A percentile compares a stretch with the other conserved stretches of the same genome.
These are phyloP conservation scores for Eciton burchellii DNA, from an alignment of 1,140 invertebrate genomes.

Conservation along the genomic window DNA sequence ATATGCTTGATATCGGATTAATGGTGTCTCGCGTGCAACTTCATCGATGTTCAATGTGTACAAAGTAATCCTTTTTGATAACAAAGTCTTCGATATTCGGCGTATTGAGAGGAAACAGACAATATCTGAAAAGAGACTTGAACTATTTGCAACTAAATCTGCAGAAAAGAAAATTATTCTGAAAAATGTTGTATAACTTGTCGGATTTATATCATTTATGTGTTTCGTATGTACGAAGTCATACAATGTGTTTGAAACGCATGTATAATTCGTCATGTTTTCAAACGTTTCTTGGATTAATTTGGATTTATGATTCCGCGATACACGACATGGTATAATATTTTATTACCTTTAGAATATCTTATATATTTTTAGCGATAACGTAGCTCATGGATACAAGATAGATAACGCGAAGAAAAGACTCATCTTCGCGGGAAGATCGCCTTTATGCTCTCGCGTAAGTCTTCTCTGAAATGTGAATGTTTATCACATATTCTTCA, in stretches of 20 bases:
- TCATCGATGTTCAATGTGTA: constrained; percentile 31
- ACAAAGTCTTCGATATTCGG: constrained; percentile 18
- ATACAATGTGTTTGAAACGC: neutral
- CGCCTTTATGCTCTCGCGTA: constrained; percentile 8
- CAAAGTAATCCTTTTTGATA: constrained; percentile 26
- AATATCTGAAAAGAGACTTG: neutral
- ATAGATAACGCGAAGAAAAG: neutral
- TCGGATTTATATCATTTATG: neutral
- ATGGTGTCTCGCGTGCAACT: constrained; percentile 54
- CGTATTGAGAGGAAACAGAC: neutral
- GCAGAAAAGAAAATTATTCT: neutral
- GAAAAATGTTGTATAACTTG: neutral
- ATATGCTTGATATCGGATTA: constrained; percentile 69
- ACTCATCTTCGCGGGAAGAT: neutral
- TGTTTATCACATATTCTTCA: constrained; percentile 1
- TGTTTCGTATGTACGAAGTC: neutral
- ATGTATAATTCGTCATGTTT: neutral
- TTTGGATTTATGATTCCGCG: neutral
- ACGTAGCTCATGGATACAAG: constrained; percentile 9
- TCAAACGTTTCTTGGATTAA: neutral
- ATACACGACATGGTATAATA: neutral
- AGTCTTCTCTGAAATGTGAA: constrained; percentile 12
- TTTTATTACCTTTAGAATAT: neutral
- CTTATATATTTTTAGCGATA: neutral
- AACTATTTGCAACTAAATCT: neutral